Base-by-base conservation (phyloP, 2,888 invertebrate genomes). In the Trichacis sp. region DNA sequence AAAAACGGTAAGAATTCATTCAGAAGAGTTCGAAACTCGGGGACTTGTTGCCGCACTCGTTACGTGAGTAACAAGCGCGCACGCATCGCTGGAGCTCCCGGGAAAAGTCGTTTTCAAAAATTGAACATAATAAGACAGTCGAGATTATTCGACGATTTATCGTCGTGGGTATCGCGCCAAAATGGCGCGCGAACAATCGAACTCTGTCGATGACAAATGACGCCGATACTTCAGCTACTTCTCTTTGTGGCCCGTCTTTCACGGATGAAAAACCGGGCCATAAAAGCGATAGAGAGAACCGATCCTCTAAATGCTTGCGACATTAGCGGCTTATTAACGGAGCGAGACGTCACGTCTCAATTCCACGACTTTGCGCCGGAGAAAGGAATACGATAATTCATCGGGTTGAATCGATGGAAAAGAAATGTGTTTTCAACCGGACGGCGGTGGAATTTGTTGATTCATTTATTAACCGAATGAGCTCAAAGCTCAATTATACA, bases 61-160 rank as follows among this genome's bases (percentile, higher is more conserved):
- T n/a, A n/a, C n/a, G n/a, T n/a, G n/a, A n/a, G n/a, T n/a, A n/a
- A n/a, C n/a, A n/a, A 57, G 58, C 53, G 64, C 49, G 53, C 53
- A 62, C 57, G 63, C 63, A 57, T 50, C 57, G 50, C 54, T 63
- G 63, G n/a, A 12, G 17, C 9, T 14, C 17, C 17, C 40, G 8
- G 40, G 17, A 40, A 40, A 40, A 46, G 48, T n/a, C 18, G 20
- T 38, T 55, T 62, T 47, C 51, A 53, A 42, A 59, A 52, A n/a
- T 49, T 14, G 38, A 45, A 55, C 47, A 67, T 56, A 67, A 67
- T 63, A 57, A 59, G 46, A 18, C 19, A 6, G 24, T n/a, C 20
- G 24, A 80, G 78, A 79, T 80, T 79, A 78, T 78, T 76, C 77
- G 61, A 76, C 76, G 75, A 81, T 81, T 81, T 81, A 81, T 81